phyloP scores from a whole-genome alignment of 2,113 vertebrate species.

The Plectropomus leopardus region DNA sequence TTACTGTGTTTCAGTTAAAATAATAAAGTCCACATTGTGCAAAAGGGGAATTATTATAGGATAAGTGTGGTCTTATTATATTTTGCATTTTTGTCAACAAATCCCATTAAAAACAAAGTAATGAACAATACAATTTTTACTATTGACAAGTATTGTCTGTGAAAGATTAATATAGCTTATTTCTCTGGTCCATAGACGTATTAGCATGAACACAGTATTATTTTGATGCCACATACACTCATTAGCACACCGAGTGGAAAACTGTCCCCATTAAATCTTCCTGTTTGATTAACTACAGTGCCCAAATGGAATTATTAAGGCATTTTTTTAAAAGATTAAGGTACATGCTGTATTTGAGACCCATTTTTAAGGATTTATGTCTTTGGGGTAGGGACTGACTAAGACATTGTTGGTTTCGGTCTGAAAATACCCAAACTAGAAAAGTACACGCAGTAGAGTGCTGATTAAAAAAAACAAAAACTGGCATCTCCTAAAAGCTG shows the following conservation, averaged over 20 bases:
- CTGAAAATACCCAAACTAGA: too few species aligned
- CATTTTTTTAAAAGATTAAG: neutral
- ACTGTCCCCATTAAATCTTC: too few species aligned
- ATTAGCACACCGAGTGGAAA: too few species aligned
- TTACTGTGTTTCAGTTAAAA: conserved; percentile 2
- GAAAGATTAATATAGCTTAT: neutral
- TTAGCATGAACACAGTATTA: neutral
- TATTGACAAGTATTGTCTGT: neutral
- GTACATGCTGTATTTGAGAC: too few species aligned
- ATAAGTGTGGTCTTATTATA: neutral
- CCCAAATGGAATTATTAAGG: neutral
- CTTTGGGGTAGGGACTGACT: too few species aligned
- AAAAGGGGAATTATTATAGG: neutral
- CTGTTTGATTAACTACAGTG: too few species aligned
- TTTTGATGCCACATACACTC: neutral
- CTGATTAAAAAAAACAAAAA: too few species aligned
- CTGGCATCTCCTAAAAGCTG: too few species aligned
- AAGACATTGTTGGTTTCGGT: too few species aligned
- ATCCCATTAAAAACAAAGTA: neutral
- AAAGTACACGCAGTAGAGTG: too few species aligned
- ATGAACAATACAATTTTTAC: neutral
- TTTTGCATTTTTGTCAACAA: neutral
- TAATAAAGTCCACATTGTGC: conserved; percentile 5
- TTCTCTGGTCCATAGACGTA: too few species aligned
- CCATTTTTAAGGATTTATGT: too few species aligned